Evolutionary conservation across 2,888 invertebrate species (phyloP).

Genomic region (Cordilura impudica): DNA sequence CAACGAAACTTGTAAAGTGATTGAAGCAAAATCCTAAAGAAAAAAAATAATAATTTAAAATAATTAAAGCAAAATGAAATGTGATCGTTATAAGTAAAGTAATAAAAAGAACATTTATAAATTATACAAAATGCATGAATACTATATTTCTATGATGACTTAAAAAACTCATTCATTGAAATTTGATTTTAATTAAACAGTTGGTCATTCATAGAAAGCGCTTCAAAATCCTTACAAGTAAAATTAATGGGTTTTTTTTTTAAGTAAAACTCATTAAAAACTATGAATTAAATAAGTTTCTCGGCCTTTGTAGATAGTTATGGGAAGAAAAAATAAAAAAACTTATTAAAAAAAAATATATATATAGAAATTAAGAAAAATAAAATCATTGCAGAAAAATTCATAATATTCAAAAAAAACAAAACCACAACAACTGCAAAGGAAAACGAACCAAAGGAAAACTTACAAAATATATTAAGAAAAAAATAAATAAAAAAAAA

Average conservation of each 20-base stretch:
- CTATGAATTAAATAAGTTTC: no score
- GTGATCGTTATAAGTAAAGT: neutral
- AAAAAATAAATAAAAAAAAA: neutral
- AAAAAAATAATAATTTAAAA: neutral
- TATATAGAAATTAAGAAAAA: neutral
- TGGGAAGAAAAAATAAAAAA: neutral
- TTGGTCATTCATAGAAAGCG: no score
- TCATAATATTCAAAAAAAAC: neutral
- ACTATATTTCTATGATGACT: no score
- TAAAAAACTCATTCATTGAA: no score
- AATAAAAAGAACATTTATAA: no score
- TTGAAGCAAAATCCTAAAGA: neutral
- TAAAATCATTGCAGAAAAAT: constrained; percentile 8
- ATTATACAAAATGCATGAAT: no score
- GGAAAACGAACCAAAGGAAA: neutral
- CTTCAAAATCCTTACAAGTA: no score
- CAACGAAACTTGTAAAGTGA: constrained; percentile 4
- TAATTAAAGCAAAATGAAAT: neutral
- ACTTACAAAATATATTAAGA: neutral
- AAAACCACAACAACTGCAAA: neutral
- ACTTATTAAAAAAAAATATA: constrained; percentile 13
- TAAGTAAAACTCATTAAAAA: neutral
- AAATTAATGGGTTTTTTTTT: no score
- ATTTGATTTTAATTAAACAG: no score
- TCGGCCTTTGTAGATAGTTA: neutral